Evolutionary conservation across 2,888 invertebrate genomes (phyloP), one percentile per base, ranked within the genome.

Genomic region (Diplazon laetatorius): DNA sequence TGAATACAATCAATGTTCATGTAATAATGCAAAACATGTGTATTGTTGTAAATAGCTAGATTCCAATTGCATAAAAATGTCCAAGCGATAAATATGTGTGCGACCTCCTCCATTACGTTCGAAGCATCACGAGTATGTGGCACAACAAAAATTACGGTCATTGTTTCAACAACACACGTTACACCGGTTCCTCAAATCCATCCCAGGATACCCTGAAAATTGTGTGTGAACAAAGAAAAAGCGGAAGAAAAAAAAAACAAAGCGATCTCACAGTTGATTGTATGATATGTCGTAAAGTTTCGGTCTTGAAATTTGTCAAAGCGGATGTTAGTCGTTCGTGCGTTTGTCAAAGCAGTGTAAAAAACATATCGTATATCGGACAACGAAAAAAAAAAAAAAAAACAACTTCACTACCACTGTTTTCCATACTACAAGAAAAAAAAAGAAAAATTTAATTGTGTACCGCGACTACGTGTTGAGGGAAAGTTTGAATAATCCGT

Each of bases 281-380:
- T 14, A 42, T 60, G 16, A 55, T 14, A 12, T 46, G 30, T 46
- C 62, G 42, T 46, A 30, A 9, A 44, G 46, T 62, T 62, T 16
- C 62, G 35, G 62, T 46, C 62, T 62, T 22, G 37, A 14, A n/a
- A 8, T 42, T 25, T 25, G 25, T 16, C 12, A 55, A 62, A 62
- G 46, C 44, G 30, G 14, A 30, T 70, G 69, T 70, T 70, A 70
- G 70, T 70, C 46, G 30, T 57, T 59, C 37, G 59, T 70, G 70
- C 48, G 59, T 60, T 39, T 50, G 46, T 46, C 35, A 20, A 35
- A 44, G 59, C 59, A 59, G 59, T 69, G 22, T 59, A 14, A 69
- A 59, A 59, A 37, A 59, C n/a, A 16, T 35, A 57, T 57, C 52
- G 50, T 25, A 30, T 55, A 30, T 55, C 30, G 30, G 52, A 22